phyloP scores from a whole-genome alignment of 2,888 invertebrate species.

The Incurvaria masculella region DNA sequence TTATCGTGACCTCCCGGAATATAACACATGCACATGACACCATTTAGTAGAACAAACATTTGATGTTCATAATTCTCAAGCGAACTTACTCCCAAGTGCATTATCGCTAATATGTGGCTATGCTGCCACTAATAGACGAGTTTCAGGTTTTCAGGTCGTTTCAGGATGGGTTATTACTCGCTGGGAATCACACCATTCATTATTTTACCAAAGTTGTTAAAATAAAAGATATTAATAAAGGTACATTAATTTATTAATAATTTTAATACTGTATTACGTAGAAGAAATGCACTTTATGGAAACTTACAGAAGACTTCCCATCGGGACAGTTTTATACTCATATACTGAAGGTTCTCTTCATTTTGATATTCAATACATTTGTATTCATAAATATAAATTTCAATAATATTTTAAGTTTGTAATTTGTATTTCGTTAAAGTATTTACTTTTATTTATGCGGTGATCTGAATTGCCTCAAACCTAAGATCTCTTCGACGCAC shows the following conservation, averaged over 20 bases:
- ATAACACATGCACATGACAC: too few species aligned
- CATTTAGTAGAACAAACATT: too few species aligned
- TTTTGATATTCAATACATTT: conserved; percentile 22
- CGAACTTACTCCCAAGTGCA: too few species aligned
- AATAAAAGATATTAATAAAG: conserved; percentile 16
- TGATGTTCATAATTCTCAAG: too few species aligned
- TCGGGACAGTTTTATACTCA: conserved; percentile 42
- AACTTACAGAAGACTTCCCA: conserved; percentile 83
- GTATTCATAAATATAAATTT: conserved; percentile 1
- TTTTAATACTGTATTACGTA: conserved; percentile 89
- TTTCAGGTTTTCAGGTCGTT: too few species aligned
- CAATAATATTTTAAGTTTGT: conserved; percentile 1
- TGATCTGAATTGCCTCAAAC: conserved; percentile 58
- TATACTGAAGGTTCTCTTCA: conserved; percentile 36
- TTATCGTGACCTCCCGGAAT: too few species aligned
- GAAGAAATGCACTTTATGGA: conserved; percentile 88
- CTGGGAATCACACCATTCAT: too few species aligned
- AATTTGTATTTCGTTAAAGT: not conserved
- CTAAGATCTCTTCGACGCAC: conserved; percentile 23
- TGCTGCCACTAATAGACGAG: too few species aligned
- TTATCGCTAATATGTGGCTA: too few species aligned
- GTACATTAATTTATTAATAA: conserved; percentile 60
- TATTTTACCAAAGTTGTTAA: not conserved
- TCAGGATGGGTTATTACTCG: too few species aligned
- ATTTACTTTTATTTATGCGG: conserved; percentile 26